These are phyloP conservation scores for Drosophila stalkeri DNA, from an alignment of 2,888 invertebrate genomes.

Conservation along the genomic window DNA sequence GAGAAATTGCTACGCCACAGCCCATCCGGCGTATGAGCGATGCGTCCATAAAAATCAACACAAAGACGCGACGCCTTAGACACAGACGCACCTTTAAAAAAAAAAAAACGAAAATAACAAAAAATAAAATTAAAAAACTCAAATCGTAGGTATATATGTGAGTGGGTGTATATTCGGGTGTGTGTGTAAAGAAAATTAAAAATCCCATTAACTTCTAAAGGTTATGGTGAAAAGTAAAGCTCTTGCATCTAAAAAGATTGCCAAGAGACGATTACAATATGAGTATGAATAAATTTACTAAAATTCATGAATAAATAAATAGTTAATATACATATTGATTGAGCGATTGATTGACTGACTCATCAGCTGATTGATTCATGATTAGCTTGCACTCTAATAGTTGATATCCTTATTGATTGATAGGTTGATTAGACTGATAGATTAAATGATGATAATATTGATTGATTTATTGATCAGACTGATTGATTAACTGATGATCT, in stretches of 20 bases:
- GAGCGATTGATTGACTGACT: too few relatives aligned
- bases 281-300: not conserved
- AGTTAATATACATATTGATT: not conserved
- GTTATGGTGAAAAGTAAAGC: slow-evolving; percentile 20
- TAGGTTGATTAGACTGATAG: too few relatives aligned
- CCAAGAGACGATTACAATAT: not conserved
- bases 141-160: not conserved
- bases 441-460: too few relatives aligned
- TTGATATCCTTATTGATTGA: not conserved
- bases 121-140: slow-evolving; percentile 10
- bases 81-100: slow-evolving; percentile 10
- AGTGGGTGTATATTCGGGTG: slow-evolving; percentile 6
- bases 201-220: slow-evolving; percentile 53
- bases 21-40: slow-evolving; percentile 43
- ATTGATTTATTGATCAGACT: too few relatives aligned
- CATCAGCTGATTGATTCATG: too few relatives aligned
- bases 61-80: slow-evolving; percentile 33
- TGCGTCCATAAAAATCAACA: slow-evolving; percentile 40
- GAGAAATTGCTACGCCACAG: slow-evolving; percentile 36
- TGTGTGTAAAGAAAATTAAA: slow-evolving; percentile 62
- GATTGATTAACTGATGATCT: not conserved
- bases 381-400: not conserved
- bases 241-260: slow-evolving; percentile 20
- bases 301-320: not conserved
- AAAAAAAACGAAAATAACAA: not conserved